phyloP scores from a whole-genome alignment of 2,797 vertebrate genomes.

The Clarias pachynema region DNA sequence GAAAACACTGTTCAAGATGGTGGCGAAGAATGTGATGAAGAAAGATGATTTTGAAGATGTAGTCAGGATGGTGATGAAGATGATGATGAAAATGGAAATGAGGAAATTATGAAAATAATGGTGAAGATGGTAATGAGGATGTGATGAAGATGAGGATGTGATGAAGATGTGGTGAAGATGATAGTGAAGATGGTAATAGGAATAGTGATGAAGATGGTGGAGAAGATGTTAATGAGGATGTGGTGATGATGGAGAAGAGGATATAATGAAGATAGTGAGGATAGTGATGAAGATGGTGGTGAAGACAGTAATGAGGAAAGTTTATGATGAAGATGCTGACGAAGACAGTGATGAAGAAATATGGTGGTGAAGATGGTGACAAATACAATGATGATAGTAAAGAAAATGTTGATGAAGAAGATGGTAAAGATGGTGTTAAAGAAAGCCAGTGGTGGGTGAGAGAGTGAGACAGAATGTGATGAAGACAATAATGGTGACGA shows the following conservation, averaged over 20 bases:
- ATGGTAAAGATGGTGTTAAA: background rate
- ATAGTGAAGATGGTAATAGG: background rate
- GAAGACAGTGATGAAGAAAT: background rate
- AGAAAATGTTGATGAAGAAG: background rate
- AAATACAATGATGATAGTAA: background rate
- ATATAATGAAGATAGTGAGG: too few relatives aligned
- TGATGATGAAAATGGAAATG: background rate
- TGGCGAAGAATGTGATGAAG: background rate
- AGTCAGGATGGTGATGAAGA: background rate
- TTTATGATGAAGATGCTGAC: too few relatives aligned
- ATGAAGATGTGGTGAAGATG: background rate
- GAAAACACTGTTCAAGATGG: background rate
- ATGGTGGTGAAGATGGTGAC: background rate
- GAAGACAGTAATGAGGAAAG: too few relatives aligned
- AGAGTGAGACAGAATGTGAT: background rate
- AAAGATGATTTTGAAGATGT: background rate
- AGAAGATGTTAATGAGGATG: too few relatives aligned
- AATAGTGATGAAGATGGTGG: too few relatives aligned
- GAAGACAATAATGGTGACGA: background rate
- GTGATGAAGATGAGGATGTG: too few relatives aligned
- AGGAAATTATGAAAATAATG: background rate
- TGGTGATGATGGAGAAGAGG: too few relatives aligned
- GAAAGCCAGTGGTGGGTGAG: background rate
- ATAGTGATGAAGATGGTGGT: too few relatives aligned
- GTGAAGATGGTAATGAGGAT: background rate